A percentile compares a stretch with the other conserved stretches of the same genome.
phyloP scores from a whole-genome alignment of 2,888 invertebrate species.

The Trachelus troglodyta region DNA sequence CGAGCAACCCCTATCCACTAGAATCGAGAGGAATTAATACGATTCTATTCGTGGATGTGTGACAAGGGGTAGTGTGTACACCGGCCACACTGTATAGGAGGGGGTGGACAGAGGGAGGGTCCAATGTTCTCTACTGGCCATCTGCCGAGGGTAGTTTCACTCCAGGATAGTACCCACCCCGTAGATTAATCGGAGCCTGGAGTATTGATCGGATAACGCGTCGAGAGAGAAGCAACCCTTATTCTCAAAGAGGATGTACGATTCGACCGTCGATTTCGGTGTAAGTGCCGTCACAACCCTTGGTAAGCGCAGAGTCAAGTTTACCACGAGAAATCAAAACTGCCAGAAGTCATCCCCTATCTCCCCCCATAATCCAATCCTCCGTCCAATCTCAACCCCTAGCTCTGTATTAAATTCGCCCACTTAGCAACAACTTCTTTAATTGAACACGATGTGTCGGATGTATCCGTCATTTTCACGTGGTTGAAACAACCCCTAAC shows the following conservation, averaged over 20 bases:
- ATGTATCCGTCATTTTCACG: neutral
- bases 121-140: slow-evolving; percentile 52
- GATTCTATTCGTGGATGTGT: neutral
- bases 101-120: slow-evolving; percentile 27
- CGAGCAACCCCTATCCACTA: neutral
- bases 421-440: neutral
- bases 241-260: neutral
- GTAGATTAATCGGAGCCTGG: slow-evolving; percentile 58
- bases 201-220: slow-evolving; percentile 59
- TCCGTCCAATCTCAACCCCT: neutral
- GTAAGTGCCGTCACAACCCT: neutral
- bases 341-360: neutral
- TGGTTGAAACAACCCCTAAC: neutral
- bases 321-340: neutral
- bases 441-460: neutral
- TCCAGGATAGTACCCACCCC: slow-evolving; percentile 34
- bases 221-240: slow-evolving; percentile 7
- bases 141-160: slow-evolving; percentile 49
- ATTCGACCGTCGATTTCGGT: neutral
- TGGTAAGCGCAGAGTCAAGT: neutral
- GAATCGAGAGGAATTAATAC: neutral
- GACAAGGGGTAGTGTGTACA: neutral
- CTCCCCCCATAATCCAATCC: neutral
- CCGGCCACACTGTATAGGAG: neutral
- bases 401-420: neutral